Evolutionary conservation across 2,888 invertebrate genomes (phyloP).

Genomic region (Ennomos erosarius): DNA sequence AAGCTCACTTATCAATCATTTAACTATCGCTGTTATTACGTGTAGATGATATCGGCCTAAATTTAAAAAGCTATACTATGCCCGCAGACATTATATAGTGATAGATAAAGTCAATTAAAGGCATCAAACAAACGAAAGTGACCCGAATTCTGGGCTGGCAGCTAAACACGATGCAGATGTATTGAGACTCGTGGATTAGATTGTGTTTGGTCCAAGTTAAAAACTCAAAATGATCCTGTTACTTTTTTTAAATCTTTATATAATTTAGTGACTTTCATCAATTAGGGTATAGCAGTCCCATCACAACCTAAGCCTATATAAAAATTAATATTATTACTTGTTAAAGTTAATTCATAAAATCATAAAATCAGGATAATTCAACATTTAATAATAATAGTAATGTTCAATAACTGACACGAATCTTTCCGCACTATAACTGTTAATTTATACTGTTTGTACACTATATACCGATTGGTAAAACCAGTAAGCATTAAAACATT

Average conservation of each 20-base stretch:
- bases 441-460: slow-evolving; percentile 16
- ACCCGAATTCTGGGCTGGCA: slow-evolving; percentile 39
- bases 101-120: slow-evolving; percentile 47
- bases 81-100: slow-evolving; percentile 33
- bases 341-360: no score
- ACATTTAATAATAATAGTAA: slow-evolving; percentile 31
- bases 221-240: not conserved
- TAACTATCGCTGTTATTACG: slow-evolving; percentile 30
- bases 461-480: not conserved
- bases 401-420: slow-evolving; percentile 28
- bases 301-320: no score
- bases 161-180: slow-evolving; percentile 44
- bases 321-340: no score
- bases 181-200: slow-evolving; percentile 38
- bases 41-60: slow-evolving; percentile 34
- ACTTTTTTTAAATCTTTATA: not conserved
- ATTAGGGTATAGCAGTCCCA: no score
- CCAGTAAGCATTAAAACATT: not conserved
- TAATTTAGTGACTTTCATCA: no score
- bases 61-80: slow-evolving; percentile 37
- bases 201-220: slow-evolving; percentile 26
- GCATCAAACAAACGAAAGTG: slow-evolving; percentile 47
- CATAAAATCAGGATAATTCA: no score
- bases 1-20: slow-evolving; percentile 20
- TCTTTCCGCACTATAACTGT: slow-evolving; percentile 10